Base-by-base conservation (phyloP, 1,140 invertebrate genomes). In the Hesperophylax magnus region DNA sequence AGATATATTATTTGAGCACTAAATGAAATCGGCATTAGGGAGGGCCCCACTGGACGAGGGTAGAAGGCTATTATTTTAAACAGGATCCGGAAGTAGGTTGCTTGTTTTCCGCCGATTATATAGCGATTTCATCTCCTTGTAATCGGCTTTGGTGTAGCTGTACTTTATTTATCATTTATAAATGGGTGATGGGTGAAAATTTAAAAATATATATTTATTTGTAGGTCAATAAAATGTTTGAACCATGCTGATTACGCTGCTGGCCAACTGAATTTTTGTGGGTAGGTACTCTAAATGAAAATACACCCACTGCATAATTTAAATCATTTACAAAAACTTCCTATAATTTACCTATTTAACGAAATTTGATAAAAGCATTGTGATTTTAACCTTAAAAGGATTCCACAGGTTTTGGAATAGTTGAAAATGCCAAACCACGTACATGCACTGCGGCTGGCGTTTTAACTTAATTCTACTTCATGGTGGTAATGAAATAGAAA, bases 61-160 rank as follows among this genome's bases (percentile, higher is more conserved):
- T 65, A 9, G 31, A 31, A n/a, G 27, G 63, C 9, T 67, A 67
- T 67, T 75, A 75, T 75, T 75, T 75, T 75, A 75, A 75, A 75
- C 24, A 75, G 54, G 52, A 39, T 14, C 20, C 53, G 72, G 72
- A 75, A 75, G 52, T 22, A 3, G 72, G 22, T 24, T 75, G 72
- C 17, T 75, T 75, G 60, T 75, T 75, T 75, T 75, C 52, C 53
- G 47, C 47, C 71, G 71, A 54, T 74, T 74, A 74, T 74, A 56
- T 17, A 74, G 18, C 24, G 61, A 54, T 74, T 74, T 74, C 71
- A 56, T 74, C 71, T 74, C 24, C 24, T 54, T 17, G 52, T 75
- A 60, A 75, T 58, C 53, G 72, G 72, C 72, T 75, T 75, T 56
- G 0, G 63, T 15, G 17, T 2, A 31, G 27, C 11, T 31, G 27